Base-by-base conservation (phyloP, 1,140 invertebrate genomes). In the Bombus terrestris region DNA sequence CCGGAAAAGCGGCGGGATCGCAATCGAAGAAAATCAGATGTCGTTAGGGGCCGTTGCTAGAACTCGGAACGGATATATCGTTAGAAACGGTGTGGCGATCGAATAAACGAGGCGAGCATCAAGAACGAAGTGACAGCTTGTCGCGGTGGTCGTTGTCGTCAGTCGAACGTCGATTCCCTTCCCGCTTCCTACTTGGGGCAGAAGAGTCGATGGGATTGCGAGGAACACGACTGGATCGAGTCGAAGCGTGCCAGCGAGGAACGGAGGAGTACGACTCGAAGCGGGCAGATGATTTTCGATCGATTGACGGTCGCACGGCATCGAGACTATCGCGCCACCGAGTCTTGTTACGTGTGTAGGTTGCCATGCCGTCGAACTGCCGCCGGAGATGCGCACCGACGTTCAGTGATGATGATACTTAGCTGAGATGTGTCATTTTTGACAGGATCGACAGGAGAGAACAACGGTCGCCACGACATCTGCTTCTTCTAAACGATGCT, bases 241-340 rank as follows among this genome's bases (percentile, higher is more conserved):
- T 77, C 47, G 81, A 78, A 83, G 47, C 62, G 81, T 69, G 47
- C 15, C 59, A 83, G 22, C 74, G n/a, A 78, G 22, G n/a, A 77
- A 39, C 47, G 39, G 18, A 18, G 39, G 39, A 59, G 39, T 10
- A 43, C 39, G 39, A 32, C 22, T 53, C 39, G 47, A 69, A 32
- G 53, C 76, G 76, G 32, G 53, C 83, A 78, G 47, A 85, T 85
- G 83, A 85, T 80, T 80, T 80, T 43, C 76, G 83, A 80, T 85
- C 83, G 83, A 80, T 80, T 37, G 47, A 81, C 35, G 53, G 80
- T 86, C 59, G 81, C 76, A 68, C 74, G 47, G 68, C 35, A 75
- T 59, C 87, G 82, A 75, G 81, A 83, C 72, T 39, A 81, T 89
- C 87, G 86, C 76, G 76, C 43, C 81, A 80, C 37, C 71, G 84